Base-by-base conservation (phyloP, 2,113 vertebrate genomes). In the Osmerus eperlanus region DNA sequence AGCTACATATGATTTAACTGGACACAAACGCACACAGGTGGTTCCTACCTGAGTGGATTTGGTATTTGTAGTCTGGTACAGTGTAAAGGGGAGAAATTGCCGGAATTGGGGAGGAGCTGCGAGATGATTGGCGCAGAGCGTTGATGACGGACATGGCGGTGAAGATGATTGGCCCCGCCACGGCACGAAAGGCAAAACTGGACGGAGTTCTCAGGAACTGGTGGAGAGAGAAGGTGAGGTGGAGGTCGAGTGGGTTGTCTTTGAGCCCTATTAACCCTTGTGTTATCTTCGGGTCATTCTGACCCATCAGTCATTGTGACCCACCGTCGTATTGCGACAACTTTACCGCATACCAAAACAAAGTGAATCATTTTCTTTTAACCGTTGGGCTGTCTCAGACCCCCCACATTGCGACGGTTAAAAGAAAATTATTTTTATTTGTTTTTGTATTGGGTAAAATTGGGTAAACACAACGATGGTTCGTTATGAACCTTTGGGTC, bases 91-190 rank as follows among this genome's bases (percentile, higher is more conserved):
- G 90, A 2, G 91, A 91, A 75, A 96, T 83, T 0, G 89, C 88
- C 65, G 94, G 90, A 71, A 96, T 84, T 15, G 92, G 55, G 25
- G 94, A 92, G 2, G 84, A 82, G 13, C 91, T 55, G 80, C 92
- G 71, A 0, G 85, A 56, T 79, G 91, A 51, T 85, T 92, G 79
- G 79, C 92, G 91, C 81, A 99, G 92, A 2, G 89, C 89, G 0
- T 97, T 97, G 75, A 95, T 94, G 78, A 98, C 94, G 0, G 96
- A 95, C 67, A 96, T 85, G 18, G 96, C 94, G 0, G 94, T 97
- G 89, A 94, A 99, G 77, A 98, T 92, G 47, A 95, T 73, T 15
- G 96, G 93, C 16, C 97, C 96, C 0, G 96, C 96, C 28, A 96
- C 96, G 0, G 93, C 95, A 70, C 97, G 89, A 83, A 99, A 98